Base-by-base conservation (phyloP, 2,797 vertebrate genomes). In the Spizella passerina region DNA sequence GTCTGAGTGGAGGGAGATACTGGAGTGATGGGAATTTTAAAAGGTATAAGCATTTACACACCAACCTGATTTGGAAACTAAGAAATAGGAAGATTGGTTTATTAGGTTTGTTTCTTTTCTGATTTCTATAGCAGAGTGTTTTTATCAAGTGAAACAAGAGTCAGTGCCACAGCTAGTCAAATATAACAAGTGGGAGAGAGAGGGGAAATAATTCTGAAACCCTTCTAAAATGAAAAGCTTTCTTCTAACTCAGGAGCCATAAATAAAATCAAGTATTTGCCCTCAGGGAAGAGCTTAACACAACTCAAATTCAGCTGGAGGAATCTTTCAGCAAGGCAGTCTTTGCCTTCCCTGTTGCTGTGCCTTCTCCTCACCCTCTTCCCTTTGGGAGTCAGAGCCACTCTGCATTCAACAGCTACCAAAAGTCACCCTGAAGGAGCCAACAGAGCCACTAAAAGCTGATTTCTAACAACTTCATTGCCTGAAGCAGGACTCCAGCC, bases 251-350 rank as follows among this genome's bases (percentile, higher is more conserved):
- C 69, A 12, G 69, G 43, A 94, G 65, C 47, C 90, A 83, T 88
- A 96, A 93, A 94, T 94, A 88, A 94, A 96, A 91, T 70, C 72
- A 91, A 93, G 73, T 83, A 90, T 94, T 91, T 80, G 56, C 80
- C 82, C 81, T 66, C 38, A 46, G 92, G 90, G 60, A 86, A 86
- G 63, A 96, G 41, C 27, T 82, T 91, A 72, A 59, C 88, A 86
- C 59, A 80, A 59, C 56, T 82, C n/a, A 34, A 57, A 17, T 64
- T 73, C 66, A 82, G 83, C 78, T 71, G 14, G 59, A 94, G 71
- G 64, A 86, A 80, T 84, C 83, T 70, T 82, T 81, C 53, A 77
- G 49, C 38, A 18, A 52, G 68, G 60, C 70, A 82, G 0, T 43
- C 83, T 79, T 50, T 82, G 38, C 75, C 65, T 50, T 60, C 26